Evolutionary conservation across 1,140 invertebrate species (phyloP).

Genomic region (Brachystomella parvula): DNA sequence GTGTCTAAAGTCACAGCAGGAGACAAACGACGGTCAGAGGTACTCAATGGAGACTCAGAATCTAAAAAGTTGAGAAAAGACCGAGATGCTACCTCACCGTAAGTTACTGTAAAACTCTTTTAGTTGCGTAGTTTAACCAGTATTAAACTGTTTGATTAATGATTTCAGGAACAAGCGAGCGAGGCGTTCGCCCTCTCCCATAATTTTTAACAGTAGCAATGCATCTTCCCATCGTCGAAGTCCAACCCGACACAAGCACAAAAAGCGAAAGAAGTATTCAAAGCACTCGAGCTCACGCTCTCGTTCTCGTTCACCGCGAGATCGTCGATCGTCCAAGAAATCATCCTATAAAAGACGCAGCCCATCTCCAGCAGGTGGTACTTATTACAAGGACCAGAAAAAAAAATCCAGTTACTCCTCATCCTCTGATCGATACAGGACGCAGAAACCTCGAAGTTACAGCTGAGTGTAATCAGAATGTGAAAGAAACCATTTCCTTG

Average conservation of each 20-base stretch:
- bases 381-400: no score
- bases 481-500: no score
- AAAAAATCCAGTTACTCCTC: neutral
- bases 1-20: neutral
- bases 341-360: no score
- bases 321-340: no score
- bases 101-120: neutral
- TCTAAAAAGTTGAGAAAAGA: neutral
- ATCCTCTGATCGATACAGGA: neutral
- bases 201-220: slow-evolving; percentile 11
- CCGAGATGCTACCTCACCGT: neutral
- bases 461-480: no score
- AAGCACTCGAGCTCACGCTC: slow-evolving; percentile 9
- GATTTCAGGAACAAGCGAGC: slow-evolving; percentile 22
- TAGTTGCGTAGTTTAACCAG: neutral
- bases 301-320: neutral
- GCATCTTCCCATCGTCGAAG: slow-evolving; percentile 6
- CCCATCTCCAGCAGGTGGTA: no score
- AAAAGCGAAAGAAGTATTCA: slow-evolving; percentile 32
- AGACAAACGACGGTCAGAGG: neutral
- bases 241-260: slow-evolving; percentile 30
- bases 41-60: neutral
- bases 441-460: no score
- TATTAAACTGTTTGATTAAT: neutral
- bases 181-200: slow-evolving; percentile 32